These are phyloP conservation scores for Xestia xanthographa DNA, from an alignment of 2,888 invertebrate genomes.

Conservation along the genomic window DNA sequence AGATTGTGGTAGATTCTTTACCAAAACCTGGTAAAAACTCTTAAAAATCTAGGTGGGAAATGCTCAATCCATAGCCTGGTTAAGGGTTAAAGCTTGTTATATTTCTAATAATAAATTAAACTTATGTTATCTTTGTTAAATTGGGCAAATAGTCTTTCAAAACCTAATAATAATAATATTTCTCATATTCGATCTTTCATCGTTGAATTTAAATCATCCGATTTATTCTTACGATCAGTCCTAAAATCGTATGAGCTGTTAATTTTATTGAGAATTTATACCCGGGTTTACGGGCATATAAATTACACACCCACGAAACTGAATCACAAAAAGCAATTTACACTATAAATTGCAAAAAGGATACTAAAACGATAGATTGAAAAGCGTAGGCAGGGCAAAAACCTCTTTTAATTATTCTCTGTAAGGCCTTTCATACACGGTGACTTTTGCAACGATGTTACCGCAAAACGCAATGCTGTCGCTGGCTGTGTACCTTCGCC, in stretches of 20 bases:
- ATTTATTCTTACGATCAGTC: not conserved
- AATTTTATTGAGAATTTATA: constrained; percentile 20
- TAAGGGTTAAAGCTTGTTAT: not conserved
- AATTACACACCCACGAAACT: constrained; percentile 22
- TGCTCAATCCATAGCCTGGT: too few species aligned
- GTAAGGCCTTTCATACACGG: not conserved
- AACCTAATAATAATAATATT: not conserved
- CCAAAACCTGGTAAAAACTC: too few species aligned
- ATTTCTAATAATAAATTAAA: not conserved
- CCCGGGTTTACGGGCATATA: not conserved
- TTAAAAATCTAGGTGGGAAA: too few species aligned
- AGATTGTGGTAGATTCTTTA: too few species aligned
- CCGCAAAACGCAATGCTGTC: not conserved
- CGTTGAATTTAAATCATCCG: not conserved
- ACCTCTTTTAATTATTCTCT: constrained; percentile 57
- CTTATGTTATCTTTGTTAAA: not conserved
- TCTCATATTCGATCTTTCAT: not conserved
- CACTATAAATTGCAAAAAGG: constrained; percentile 33
- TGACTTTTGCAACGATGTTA: not conserved
- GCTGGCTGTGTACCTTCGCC: not conserved
- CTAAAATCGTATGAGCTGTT: constrained; percentile 9
- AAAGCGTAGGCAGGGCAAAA: constrained; percentile 30
- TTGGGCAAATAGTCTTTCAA: not conserved
- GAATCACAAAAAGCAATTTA: constrained; percentile 37
- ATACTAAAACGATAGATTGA: constrained; percentile 38